phyloP scores from a whole-genome alignment of 2,113 vertebrate species.

The Alaudala cheleensis region DNA sequence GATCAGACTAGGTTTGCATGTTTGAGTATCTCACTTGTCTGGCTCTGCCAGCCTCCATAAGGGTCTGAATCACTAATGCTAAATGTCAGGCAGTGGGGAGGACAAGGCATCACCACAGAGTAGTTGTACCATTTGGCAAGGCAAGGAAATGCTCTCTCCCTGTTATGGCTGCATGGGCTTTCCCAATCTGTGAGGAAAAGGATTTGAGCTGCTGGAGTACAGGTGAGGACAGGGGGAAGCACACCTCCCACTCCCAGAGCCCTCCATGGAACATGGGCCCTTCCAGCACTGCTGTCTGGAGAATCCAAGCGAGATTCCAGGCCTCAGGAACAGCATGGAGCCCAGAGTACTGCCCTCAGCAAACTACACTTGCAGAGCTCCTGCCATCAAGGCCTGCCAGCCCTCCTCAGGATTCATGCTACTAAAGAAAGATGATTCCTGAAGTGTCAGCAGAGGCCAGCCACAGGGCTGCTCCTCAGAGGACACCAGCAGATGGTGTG shows the following conservation, averaged over 20 bases:
- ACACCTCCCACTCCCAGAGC: not conserved
- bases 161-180: not conserved
- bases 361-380: not conserved
- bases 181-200: not conserved
- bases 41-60: fast-evolving
- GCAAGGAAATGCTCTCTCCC: not conserved
- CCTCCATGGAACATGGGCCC: fast-evolving
- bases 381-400: not conserved
- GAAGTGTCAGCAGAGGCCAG: not conserved
- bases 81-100: not conserved
- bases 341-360: not conserved
- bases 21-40: not conserved
- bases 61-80: not conserved
- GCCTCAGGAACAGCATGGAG: not conserved
- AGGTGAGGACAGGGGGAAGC: not conserved
- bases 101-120: not conserved
- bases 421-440: too few relatives aligned
- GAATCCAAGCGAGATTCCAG: not conserved
- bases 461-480: not conserved
- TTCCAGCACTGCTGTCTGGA: not conserved
- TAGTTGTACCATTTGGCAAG: not conserved
- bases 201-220: not conserved
- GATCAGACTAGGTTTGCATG: not conserved
- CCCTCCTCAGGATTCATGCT: too few relatives aligned
- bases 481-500: not conserved